These are phyloP conservation scores for Rhea pennata DNA, from an alignment of 2,113 vertebrate genomes.

Conservation along the genomic window DNA sequence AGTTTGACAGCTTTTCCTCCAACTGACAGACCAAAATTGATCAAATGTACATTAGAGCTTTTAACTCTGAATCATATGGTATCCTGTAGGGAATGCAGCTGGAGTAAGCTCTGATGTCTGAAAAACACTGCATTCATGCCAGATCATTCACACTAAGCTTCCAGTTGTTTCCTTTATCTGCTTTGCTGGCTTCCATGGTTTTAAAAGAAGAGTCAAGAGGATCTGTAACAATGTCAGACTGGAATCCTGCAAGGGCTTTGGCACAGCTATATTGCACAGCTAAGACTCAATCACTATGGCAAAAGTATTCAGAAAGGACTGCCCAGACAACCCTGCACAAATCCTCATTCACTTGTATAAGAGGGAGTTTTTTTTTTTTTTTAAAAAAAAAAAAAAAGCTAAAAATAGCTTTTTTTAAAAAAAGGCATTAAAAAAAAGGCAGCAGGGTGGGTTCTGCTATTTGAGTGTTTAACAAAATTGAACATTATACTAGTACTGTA, in stretches of 20 bases:
- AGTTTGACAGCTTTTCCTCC: slow-evolving; percentile 66
- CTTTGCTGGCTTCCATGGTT: neutral
- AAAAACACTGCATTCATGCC: slow-evolving; percentile 12
- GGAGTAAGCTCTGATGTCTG: slow-evolving; percentile 36
- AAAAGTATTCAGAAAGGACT: neutral
- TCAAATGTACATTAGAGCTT: slow-evolving; percentile 66
- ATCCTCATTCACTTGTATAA: neutral
- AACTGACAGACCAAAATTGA: slow-evolving; percentile 69
- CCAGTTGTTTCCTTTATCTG: neutral
- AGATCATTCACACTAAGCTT: slow-evolving; percentile 21
- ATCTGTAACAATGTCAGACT: neutral
- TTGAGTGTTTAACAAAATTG: neutral
- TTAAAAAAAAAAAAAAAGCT: neutral
- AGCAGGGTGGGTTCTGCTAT: neutral
- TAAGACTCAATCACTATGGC: neutral
- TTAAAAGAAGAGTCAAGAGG: neutral
- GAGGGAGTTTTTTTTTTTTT: neutral
- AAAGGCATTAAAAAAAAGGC: neutral
- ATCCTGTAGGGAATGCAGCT: slow-evolving; percentile 48
- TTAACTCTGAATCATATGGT: slow-evolving; percentile 50
- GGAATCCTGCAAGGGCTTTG: neutral
- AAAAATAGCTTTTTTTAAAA: neutral
- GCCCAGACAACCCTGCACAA: neutral
- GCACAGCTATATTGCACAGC: neutral
- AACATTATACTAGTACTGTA: neutral